Evolutionary conservation across 1,140 invertebrate species (phyloP), one percentile per base, ranked within the genome.

Genomic region (Drosophila subpulchrella): DNA sequence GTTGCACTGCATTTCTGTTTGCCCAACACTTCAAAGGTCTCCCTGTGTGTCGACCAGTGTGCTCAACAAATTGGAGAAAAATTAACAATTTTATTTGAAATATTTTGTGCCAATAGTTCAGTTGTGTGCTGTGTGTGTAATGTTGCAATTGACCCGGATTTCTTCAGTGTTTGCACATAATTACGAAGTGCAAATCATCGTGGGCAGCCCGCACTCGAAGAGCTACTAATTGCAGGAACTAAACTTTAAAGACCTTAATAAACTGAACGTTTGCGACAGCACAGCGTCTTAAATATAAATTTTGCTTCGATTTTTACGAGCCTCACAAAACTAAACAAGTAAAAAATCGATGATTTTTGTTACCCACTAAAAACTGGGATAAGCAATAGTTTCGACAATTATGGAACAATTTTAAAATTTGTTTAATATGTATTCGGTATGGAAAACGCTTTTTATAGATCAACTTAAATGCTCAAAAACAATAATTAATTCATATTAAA

Each of bases 1-100:
- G 59, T 70, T 59, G 67, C 67, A 77, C 47, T 85, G 58, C 67
- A 55, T 57, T 70, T 15, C 38, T 76, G 72, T 84, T 80, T 84
- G 81, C 54, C 41, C 65, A 75, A 59, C 65, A 84, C 81, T 75
- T 79, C 48, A 32, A 32, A 15, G 34, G 13, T 32, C 15, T 32
- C 44, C 7, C 20, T 27, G 50, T 30, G 30, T 32, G 15, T 20
- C 4, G 38, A 38, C 15, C 20, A 44, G 56, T 47, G 34, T 72
- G 44, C 51, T 56, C 51, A 60, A 68, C 59, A 67, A 59, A 50
- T 71, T 71, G 20, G 53, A 59, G 41, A 68, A 63, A 82, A 82
- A 51, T 77, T 59, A 65, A 70, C 62, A 75, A 68, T 50, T 57
- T 38, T 67, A 67, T 76, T 76, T 75, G 48, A 54, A 17, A 58